Evolutionary conservation across 2,113 vertebrate genomes (phyloP), one percentile per base, ranked within the genome.

Genomic region (Gymnogyps californianus): DNA sequence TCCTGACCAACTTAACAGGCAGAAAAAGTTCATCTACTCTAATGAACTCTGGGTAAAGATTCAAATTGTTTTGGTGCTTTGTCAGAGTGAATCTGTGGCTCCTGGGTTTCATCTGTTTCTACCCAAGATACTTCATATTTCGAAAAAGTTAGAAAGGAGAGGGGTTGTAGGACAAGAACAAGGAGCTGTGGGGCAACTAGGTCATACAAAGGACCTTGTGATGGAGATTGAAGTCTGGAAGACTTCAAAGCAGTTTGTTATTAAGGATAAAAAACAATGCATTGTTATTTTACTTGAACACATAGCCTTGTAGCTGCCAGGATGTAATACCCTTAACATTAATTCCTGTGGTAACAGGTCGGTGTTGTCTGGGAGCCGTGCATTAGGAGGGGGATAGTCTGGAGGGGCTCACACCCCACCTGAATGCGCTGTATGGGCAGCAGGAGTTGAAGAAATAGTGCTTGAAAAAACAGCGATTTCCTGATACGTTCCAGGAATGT

Each of bases 381-480:
- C 21, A 7, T 40, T 36, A 24, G 6, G 9, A 16, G 29, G 25
- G n/a, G 38, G 57, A 58, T 9, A 2, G 21, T 24, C 52, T 34
- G 72, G 51, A 51, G 22, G 58, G 11, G 40, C 66, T 92, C 72
- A 4, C 31, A 4, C 51, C 49, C 65, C 55, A 1, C n/a, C 74
- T 49, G 26, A 25, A 4, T 0, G 24, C 11, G 0, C 75, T 8
- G 5, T n/a, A 1, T 2, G 44, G 74, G n/a, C 84, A 72, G 38
- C 77, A 51, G 20, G 20, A 69, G 13, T 2, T 28, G 19, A n/a
- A 65, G 49, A 49, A 67, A 12, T 2, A 21, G 28, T 1, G 31
- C 46, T 74, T 52, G 72, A 57, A 26, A 72, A 64, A 40, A 0
- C 21, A 57, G 22, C 67, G 2, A 0, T 81, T 80, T 92, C 75